Conservation (phyloP, 2,888 invertebrate genomes). For the Ormia ochracea region DNA sequence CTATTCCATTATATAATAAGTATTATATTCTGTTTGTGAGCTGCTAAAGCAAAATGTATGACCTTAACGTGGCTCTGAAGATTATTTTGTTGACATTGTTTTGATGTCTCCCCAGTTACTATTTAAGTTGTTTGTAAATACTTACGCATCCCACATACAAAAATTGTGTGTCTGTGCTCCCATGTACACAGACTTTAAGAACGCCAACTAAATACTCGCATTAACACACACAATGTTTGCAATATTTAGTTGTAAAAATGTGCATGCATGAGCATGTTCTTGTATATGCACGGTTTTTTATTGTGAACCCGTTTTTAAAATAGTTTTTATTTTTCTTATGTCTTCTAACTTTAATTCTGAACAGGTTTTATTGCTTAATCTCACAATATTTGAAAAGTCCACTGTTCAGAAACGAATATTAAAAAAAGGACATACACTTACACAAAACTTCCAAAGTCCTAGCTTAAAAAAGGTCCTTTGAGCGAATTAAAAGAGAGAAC, state of each 20-base stretch:
- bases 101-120: constrained; percentile 58
- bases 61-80: constrained; percentile 53
- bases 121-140: constrained; percentile 57
- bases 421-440: neutral
- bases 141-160: constrained; percentile 26
- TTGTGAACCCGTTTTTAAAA: neutral
- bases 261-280: neutral
- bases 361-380: constrained; percentile 17
- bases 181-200: neutral
- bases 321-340: neutral
- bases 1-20: constrained; percentile 7
- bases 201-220: neutral
- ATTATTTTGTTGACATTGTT: constrained; percentile 59
- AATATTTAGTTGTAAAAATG: neutral
- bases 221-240: neutral
- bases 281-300: neutral
- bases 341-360: neutral
- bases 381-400: constrained; percentile 2
- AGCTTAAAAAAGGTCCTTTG: neutral
- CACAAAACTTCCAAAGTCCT: neutral
- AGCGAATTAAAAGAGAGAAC: neutral
- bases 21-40: constrained; percentile 40
- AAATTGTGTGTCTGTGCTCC: neutral
- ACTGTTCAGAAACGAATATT: neutral
- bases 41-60: constrained; percentile 45